Base-by-base conservation (phyloP, 2,797 vertebrate genomes). In the Pangasius djambal region DNA sequence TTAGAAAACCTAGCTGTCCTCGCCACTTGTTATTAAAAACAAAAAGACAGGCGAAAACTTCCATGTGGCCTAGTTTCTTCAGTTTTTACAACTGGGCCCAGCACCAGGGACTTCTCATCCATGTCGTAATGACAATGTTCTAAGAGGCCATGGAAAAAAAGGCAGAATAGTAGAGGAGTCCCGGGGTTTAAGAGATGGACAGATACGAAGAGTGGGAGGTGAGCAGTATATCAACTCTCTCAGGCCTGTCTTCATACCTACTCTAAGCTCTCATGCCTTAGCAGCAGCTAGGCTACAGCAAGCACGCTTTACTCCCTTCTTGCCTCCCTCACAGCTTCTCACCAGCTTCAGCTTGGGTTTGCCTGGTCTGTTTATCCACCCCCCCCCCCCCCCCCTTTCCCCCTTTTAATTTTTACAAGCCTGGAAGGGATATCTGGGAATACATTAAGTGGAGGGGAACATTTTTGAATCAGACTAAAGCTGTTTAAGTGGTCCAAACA, bases 171-270 rank as follows among this genome's bases (percentile, higher is more conserved):
- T 40, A 50, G 28, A 81, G 3, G 22, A 81, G 44, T 82, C 12
- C 74, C 90, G 90, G 89, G 89, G 91, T 89, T 93, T 40, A 94
- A 93, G 93, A 44, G 93, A 94, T 89, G 87, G 89, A 89, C 82
- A 87, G 87, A 92, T 88, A 91, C 90, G 88, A 92, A 89, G 87
- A 92, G 92, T 90, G 92, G 61, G 92, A 16, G 89, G 91, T 94
- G 92, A 94, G 94, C 93, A 28, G n/a, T 87, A 44, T 59, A 79
- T 84, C 28, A 78, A 48, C 7, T 48, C 72, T 69, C 59, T 72
- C 55, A 34, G 50, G 63, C 25, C 12, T 18, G 34, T 70, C 16
- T 13, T 40, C 16, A 59, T 52, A 65, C 48, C 40, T 25, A 78
- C 79, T 89, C 48, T 22, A 12, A 85, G 37, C 2, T 69, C 44